Percentiles rank a stretch among this genome's conserved stretches.
Evolutionary conservation across 2,888 invertebrate genomes (phyloP).

Genomic region (Tenthredo distinguenda): DNA sequence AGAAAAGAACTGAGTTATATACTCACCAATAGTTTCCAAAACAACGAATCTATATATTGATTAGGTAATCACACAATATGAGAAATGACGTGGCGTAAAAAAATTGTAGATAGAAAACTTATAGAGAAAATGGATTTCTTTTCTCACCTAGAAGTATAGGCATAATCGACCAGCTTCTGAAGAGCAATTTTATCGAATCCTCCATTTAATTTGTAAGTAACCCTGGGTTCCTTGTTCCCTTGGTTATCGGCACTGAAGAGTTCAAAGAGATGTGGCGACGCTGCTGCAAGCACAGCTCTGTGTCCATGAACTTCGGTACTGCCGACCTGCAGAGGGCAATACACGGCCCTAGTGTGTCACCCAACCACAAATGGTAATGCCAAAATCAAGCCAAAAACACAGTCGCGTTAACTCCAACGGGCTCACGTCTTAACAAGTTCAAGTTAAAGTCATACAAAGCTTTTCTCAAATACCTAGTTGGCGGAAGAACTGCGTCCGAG

Average conservation of each 20-base stretch:
- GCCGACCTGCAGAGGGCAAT: constrained; percentile 80
- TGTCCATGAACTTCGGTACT: constrained; percentile 88
- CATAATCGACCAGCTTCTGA: constrained; percentile 89
- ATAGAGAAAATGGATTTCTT: constrained; percentile 56
- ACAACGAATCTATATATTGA: constrained; percentile 37
- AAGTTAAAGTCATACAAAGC: constrained; percentile 33
- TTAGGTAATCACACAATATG: constrained; percentile 47
- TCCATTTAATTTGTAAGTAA: constrained; percentile 83
- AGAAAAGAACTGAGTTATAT: constrained; percentile 34
- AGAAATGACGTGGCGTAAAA: background rate
- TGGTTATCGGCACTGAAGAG: constrained; percentile 82
- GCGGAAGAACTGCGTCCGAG: constrained; percentile 46
- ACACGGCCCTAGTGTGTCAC: constrained; percentile 59
- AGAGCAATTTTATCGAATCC: constrained; percentile 85
- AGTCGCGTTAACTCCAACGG: constrained; percentile 52
- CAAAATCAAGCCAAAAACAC: constrained; percentile 57
- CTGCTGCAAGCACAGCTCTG: constrained; percentile 89
- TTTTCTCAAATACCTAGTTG: constrained; percentile 53
- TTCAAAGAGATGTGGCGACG: constrained; percentile 88
- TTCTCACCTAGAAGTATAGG: constrained; percentile 86
- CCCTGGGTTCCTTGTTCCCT: constrained; percentile 67
- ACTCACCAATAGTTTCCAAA: constrained; percentile 40
- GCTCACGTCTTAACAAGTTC: constrained; percentile 47
- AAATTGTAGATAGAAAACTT: constrained; percentile 25
- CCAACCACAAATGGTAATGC: constrained; percentile 58